Base-by-base conservation (phyloP, 2,888 invertebrate genomes). In the Corbicula japonica region DNA sequence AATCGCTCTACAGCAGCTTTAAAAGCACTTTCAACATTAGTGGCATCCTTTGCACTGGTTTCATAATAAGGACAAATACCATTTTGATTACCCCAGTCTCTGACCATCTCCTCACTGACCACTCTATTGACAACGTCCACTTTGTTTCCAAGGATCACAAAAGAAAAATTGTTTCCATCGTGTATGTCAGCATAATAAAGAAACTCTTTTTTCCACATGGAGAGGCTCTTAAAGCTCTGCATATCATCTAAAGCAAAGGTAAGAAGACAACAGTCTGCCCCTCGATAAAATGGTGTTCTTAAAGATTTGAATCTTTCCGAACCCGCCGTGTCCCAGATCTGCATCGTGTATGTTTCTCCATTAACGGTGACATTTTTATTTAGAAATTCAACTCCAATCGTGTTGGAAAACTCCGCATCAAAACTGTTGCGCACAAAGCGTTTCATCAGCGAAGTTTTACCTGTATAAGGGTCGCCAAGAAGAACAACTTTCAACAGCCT, bases 401-500 rank as follows among this genome's bases (percentile, higher is more conserved):
- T 98, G 92, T 98, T 98, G 93, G 97, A 98, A 90, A 97, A 97
- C 93, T 97, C 97, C 88, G 97, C 97, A 93, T 98, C 98, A 92
- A 98, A 98, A 89, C 97, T 97, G 94, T 98, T 97, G 0, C 97
- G 97, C 48, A 98, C 97, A 93, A 98, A 98, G 91, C 98, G 95
- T 93, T 97, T 98, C 97, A 98, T 98, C 12, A 98, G 94, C 92
- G 98, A 98, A 71, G 97, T 98, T 93, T 98, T 98, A 0, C 98
- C 98, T 0, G 98, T 98, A 38, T 98, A 98, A 6, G 98, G 98
- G 94, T 98, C 98, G 0, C 98, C 98, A 50, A 98, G 94, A 89
- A 98, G 97, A 56, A 98, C 97, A 72, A 98, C 98, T 95, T 98
- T 98, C 80, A 98, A 80, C 60, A 93, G 79, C 60, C 91, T 91